A percentile compares a stretch with the other conserved stretches of the same genome.
Evolutionary conservation across 2,797 vertebrate species (phyloP).

Genomic region (Agapornis canus): DNA sequence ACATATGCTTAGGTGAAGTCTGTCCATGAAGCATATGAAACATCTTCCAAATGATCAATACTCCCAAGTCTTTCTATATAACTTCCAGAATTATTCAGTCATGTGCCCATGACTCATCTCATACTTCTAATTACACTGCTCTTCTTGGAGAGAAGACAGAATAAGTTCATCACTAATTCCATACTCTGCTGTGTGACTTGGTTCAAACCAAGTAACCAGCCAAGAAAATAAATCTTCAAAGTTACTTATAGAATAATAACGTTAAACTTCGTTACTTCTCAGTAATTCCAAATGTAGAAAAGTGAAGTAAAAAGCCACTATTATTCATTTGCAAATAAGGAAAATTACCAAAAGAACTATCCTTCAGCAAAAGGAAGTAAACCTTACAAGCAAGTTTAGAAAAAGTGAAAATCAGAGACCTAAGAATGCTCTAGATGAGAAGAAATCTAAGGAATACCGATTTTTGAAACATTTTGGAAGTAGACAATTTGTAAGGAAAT

Average conservation of each 20-base stretch:
- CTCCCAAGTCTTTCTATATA: neutral
- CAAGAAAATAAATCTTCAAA: neutral
- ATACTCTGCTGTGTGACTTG: neutral
- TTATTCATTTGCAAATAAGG: neutral
- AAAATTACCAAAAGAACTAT: neutral
- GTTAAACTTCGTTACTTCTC: neutral
- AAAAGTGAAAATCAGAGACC: neutral
- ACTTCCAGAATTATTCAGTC: neutral
- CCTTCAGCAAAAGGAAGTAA: neutral
- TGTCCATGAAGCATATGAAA: neutral
- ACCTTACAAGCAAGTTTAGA: neutral
- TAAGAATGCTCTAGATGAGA: neutral
- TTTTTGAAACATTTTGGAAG: neutral
- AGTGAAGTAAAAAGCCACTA: neutral
- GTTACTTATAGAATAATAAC: neutral
- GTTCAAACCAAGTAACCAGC: neutral
- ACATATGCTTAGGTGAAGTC: conserved; percentile 49
- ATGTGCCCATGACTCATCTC: neutral
- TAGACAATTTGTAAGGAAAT: neutral
- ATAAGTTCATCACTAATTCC: neutral
- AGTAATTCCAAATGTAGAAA: neutral
- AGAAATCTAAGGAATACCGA: neutral
- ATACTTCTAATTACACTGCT: neutral
- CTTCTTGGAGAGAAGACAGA: neutral
- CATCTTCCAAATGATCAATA: neutral